Evolutionary conservation across 2,888 invertebrate species (phyloP).

Genomic region (Taenaris catops): DNA sequence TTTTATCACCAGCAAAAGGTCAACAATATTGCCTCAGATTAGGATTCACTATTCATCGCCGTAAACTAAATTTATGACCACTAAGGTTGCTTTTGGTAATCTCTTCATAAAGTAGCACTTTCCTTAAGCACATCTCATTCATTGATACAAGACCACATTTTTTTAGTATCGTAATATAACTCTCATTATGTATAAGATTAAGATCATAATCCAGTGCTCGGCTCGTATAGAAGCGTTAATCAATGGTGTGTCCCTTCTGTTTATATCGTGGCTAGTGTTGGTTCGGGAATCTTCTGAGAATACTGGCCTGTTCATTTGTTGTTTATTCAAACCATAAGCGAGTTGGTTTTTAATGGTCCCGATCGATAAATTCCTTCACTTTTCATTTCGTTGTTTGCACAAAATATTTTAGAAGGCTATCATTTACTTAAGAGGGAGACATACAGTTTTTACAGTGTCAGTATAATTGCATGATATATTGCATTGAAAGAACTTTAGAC

Average conservation of each 20-base stretch:
- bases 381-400: conserved; percentile 48
- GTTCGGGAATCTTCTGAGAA: conserved; percentile 59
- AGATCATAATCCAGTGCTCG: conserved; percentile 32
- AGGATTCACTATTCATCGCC: conserved; percentile 36
- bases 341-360: conserved; percentile 49
- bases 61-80: conserved; percentile 28
- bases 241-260: conserved; percentile 54
- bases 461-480: too few relatives aligned
- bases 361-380: conserved; percentile 56
- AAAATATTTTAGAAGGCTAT: conserved; percentile 2
- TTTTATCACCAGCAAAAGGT: conserved; percentile 26
- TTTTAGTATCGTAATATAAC: conserved; percentile 29
- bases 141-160: conserved; percentile 40
- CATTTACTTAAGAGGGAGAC: not conserved
- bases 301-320: conserved; percentile 44
- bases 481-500: too few relatives aligned
- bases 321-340: conserved; percentile 62
- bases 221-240: conserved; percentile 55
- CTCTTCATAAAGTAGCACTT: conserved; percentile 38
- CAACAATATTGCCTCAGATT: conserved; percentile 28
- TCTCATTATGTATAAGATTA: conserved; percentile 29
- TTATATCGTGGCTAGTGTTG: conserved; percentile 41
- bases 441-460: conserved; percentile 24
- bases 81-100: conserved; percentile 34
- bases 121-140: conserved; percentile 37